phyloP scores from a whole-genome alignment of 2,888 invertebrate genomes.

The Melanotus villosus region DNA sequence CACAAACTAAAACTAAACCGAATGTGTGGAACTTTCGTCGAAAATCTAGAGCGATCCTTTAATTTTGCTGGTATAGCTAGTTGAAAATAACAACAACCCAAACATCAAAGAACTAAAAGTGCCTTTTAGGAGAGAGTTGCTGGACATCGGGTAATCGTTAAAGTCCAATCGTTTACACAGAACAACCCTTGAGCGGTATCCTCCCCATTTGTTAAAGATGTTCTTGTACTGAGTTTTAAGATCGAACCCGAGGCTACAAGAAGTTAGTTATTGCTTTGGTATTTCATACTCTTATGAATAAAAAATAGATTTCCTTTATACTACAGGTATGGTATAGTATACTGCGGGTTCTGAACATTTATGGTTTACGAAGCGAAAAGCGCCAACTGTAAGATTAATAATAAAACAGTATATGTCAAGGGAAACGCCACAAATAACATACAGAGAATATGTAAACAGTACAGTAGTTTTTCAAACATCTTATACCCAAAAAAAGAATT shows the following conservation, averaged over 20 bases:
- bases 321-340: not conserved
- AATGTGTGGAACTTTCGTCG: not conserved
- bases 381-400: too few species aligned
- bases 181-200: constrained; percentile 26
- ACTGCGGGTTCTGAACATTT: not conserved
- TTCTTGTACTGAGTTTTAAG: not conserved
- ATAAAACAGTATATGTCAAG: too few species aligned
- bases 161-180: constrained; percentile 34
- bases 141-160: constrained; percentile 33
- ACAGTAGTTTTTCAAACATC: too few species aligned
- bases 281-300: not conserved
- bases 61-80: constrained; percentile 20
- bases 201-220: constrained; percentile 16
- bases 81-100: constrained; percentile 21
- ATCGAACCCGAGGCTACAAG: not conserved
- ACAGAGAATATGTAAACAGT: too few species aligned
- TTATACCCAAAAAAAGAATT: too few species aligned
- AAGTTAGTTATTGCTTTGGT: constrained; percentile 9
- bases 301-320: too few species aligned
- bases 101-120: constrained; percentile 34
- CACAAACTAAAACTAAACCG: constrained; percentile 25
- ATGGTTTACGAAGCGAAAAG: too few species aligned
- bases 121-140: constrained; percentile 21
- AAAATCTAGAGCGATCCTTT: constrained; percentile 18
- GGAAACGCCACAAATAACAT: too few species aligned